A percentile compares a stretch with the other conserved stretches of the same genome.
phyloP scores from a whole-genome alignment of 37 sponge, comb jelly and placozoan species.

The Ianthella basta region DNA sequence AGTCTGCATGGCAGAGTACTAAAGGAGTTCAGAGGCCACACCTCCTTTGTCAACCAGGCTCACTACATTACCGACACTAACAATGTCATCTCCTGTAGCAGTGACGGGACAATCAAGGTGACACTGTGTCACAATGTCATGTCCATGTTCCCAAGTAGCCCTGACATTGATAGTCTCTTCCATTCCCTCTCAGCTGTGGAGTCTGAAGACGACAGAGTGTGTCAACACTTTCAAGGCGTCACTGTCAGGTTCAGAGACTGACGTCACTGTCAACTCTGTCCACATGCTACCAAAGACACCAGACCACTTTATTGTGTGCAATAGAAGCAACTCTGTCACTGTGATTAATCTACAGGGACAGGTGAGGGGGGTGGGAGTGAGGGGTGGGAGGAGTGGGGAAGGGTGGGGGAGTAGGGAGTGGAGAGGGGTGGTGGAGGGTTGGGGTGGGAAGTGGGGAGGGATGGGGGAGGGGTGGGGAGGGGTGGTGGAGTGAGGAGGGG shows the following conservation, averaged over 20 bases:
- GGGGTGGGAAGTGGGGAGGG: background rate
- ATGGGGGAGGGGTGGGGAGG: too few species aligned
- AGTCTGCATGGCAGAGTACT: conserved; percentile 88
- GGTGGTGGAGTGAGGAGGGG: too few species aligned
- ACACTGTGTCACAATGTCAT: too few species aligned
- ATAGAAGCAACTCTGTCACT: conserved; percentile 87
- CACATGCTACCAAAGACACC: conserved; percentile 74
- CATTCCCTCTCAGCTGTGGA: conserved; percentile 84
- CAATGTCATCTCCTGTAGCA: conserved; percentile 81
- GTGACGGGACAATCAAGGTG: conserved; percentile 95
- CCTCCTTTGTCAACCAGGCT: conserved; percentile 90
- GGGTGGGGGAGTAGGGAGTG: too few species aligned
- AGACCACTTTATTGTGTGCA: conserved; percentile 98
- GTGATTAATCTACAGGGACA: conserved; percentile 92
- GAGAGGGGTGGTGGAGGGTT: conserved; percentile 60
- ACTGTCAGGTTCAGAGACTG: conserved; percentile 64
- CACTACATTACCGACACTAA: conserved; percentile 84
- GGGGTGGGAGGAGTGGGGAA: too few species aligned
- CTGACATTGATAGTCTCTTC: too few species aligned
- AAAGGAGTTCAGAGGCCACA: conserved; percentile 97
- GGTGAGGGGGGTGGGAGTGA: conserved; percentile 51
- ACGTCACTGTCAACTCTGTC: conserved; percentile 85
- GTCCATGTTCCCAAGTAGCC: too few species aligned
- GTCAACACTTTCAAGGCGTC: conserved; percentile 80
- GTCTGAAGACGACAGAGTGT: conserved; percentile 92